Evolutionary conservation across 2,888 invertebrate genomes (phyloP), one percentile per base, ranked within the genome.

Genomic region (Epistrophe eligans): DNA sequence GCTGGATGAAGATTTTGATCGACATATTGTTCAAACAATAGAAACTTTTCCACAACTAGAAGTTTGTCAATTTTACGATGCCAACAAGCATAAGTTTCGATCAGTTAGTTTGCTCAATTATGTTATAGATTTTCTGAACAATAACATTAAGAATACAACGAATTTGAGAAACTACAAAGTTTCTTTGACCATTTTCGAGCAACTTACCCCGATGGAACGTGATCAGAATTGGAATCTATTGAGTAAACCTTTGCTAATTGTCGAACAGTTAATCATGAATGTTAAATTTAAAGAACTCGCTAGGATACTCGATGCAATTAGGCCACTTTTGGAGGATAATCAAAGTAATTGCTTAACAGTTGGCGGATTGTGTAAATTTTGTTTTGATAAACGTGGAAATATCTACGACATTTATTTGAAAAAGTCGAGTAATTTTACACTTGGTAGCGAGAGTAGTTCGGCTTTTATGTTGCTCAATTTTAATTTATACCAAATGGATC

Each of bases 191-290:
- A 95, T 97, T 80, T 94, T 97, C 91, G 93, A 94, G 1, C 94
- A 94, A 89, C 94, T 97, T 73, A 94, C 95, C 8, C 76, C 90
- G 0, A 93, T 93, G 58, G 94, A 96, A 90, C 94, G 95, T 73
- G 92, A 93, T 19, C 93, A 94, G 48, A 94, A 96, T 83, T 95
- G 95, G 91, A 94, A 95, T 88, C 91, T 97, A 28, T 94, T 96
- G 24, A 94, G 95, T 62, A 94, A 94, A 88, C 98, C 98, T 0
- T 91, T 97, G 52, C 92, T 96, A 5, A 96, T 98, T 90, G 93
- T 98, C 10, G 98, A 98, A 91, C 97, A 97, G 91, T 94, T 97
- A 72, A 92, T 98, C 13, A 98, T 98, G 97, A 98, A 98, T 91
- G 96, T 95, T 0, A 96, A 96, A 91, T 93, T 97, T 70, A 96